Conservation (phyloP, 2,888 invertebrate species). For the Eupeodes luniger region DNA sequence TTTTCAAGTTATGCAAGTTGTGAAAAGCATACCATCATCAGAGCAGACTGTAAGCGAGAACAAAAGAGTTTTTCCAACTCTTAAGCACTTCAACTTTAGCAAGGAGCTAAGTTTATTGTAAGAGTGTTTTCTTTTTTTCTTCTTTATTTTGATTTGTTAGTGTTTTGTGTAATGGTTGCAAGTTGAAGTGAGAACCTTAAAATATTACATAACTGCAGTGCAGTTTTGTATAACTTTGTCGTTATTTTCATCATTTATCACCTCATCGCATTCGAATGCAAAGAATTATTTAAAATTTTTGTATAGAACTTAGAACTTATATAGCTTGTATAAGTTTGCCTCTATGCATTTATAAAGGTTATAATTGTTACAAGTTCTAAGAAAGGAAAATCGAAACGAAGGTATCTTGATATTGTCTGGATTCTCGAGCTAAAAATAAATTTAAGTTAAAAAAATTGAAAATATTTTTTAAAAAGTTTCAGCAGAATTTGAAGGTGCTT, state of each 20-base stretch:
- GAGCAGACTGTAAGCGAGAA: background rate
- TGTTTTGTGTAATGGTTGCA: constrained; percentile 23
- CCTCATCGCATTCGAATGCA: background rate
- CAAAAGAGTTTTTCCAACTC: constrained; percentile 22
- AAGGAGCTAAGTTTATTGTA: constrained; percentile 41
- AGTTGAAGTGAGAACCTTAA: constrained; percentile 12
- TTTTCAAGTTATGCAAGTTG: constrained; percentile 7
- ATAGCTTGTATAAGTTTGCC: too few species aligned
- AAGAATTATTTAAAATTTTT: background rate
- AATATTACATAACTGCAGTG: constrained; percentile 27
- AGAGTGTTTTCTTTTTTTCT: constrained; percentile 2
- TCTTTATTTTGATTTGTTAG: background rate
- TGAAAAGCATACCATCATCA: background rate
- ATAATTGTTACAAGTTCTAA: too few species aligned
- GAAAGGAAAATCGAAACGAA: too few species aligned
- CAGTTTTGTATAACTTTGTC: constrained; percentile 8
- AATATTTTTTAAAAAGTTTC: too few species aligned
- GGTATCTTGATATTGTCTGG: too few species aligned
- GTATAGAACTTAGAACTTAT: too few species aligned
- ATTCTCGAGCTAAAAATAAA: too few species aligned
- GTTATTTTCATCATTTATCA: constrained; percentile 13
- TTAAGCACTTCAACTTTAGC: constrained; percentile 29
- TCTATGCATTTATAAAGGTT: too few species aligned
- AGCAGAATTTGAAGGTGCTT: too few species aligned
- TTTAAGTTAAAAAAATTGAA: too few species aligned